These are phyloP conservation scores for Tenthredo scrophulariae DNA, from an alignment of 2,888 invertebrate species.

Conservation along the genomic window DNA sequence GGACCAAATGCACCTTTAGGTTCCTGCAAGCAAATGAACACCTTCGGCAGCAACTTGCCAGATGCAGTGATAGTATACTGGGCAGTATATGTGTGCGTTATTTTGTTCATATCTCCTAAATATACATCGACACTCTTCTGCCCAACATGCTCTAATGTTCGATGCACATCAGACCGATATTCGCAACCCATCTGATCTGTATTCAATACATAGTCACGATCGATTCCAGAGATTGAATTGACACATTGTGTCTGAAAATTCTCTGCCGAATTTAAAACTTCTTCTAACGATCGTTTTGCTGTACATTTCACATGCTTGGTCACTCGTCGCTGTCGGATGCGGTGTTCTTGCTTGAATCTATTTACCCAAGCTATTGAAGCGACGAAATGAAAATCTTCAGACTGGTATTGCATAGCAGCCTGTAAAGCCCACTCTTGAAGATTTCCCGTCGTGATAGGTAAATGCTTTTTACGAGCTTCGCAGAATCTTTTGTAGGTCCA, in stretches of 20 bases:
- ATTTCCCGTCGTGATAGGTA: conserved; percentile 49
- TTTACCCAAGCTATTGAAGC: conserved; percentile 42
- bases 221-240: background rate
- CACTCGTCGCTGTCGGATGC: conserved; percentile 23
- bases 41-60: conserved; percentile 58
- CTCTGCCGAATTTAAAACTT: background rate
- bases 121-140: background rate
- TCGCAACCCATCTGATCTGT: conserved; percentile 22
- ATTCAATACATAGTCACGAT: background rate
- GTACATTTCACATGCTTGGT: background rate
- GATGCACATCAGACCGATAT: conserved; percentile 9
- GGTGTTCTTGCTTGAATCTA: conserved; percentile 46
- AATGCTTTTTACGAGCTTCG: conserved; percentile 51
- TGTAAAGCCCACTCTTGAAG: conserved; percentile 53
- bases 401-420: background rate
- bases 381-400: conserved; percentile 35
- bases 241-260: background rate
- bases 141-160: conserved; percentile 17
- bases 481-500: conserved; percentile 52
- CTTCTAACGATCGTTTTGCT: background rate
- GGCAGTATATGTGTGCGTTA: conserved; percentile 59
- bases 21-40: conserved; percentile 60
- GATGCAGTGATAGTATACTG: conserved; percentile 58
- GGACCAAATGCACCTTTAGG: conserved; percentile 56
- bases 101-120: conserved; percentile 54